phyloP scores from a whole-genome alignment of 1,140 invertebrate genomes.

The Zaprionus lachaisei region DNA sequence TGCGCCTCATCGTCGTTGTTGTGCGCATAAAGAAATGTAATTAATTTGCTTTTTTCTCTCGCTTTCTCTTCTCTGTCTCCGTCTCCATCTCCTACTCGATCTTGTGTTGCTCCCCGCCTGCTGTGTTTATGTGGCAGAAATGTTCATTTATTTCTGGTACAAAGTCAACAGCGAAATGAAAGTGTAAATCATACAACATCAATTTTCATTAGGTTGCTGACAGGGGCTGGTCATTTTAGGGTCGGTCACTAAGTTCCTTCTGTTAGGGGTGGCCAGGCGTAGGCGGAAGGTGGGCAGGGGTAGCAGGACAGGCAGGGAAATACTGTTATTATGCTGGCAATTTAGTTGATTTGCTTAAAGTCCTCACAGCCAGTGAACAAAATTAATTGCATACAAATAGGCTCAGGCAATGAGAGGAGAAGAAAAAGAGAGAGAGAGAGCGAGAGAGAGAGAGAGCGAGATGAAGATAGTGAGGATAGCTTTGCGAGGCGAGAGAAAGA shows the following conservation, averaged over 20 bases:
- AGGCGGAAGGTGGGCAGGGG: background rate
- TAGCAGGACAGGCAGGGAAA: background rate
- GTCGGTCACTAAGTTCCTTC: background rate
- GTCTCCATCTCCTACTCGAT: background rate
- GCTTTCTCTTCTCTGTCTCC: background rate
- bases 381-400: slow-evolving; percentile 80
- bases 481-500: background rate
- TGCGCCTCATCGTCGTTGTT: slow-evolving; percentile 9
- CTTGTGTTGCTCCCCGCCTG: background rate
- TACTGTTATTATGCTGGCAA: slow-evolving; percentile 43
- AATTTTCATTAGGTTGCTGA: slow-evolving; percentile 74
- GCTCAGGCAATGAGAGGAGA: slow-evolving; percentile 28
- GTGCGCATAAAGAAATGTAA: slow-evolving; percentile 54
- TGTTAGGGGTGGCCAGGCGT: background rate
- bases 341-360: slow-evolving; percentile 68
- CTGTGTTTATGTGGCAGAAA: slow-evolving; percentile 35
- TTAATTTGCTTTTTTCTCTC: slow-evolving; percentile 49
- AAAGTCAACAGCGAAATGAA: slow-evolving; percentile 57
- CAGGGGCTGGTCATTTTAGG: slow-evolving; percentile 54
- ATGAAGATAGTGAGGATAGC: background rate
- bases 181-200: slow-evolving; percentile 80
- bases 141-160: slow-evolving; percentile 57
- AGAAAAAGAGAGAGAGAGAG: background rate
- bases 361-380: slow-evolving; percentile 49
- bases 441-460: background rate